phyloP scores from a whole-genome alignment of 2,888 invertebrate species.

The Megaustenia siamemsis region DNA sequence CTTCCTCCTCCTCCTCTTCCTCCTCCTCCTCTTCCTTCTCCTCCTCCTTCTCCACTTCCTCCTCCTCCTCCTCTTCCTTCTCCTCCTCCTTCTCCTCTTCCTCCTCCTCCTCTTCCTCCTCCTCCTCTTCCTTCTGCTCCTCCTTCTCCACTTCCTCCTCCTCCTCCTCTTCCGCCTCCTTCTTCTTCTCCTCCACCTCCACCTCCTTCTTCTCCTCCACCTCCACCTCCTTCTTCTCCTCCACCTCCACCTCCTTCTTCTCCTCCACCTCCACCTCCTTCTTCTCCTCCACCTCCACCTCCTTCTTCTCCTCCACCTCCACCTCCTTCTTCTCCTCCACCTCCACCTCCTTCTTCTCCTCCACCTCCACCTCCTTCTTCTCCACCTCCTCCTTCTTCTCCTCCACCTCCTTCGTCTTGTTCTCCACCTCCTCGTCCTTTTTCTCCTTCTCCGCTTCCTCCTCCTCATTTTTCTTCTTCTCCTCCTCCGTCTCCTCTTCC shows the following conservation, averaged over 20 bases:
- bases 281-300: not conserved
- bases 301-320: not conserved
- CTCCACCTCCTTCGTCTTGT: not conserved
- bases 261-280: not conserved
- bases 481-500: not conserved
- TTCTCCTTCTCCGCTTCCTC: not conserved
- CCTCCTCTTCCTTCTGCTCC: not conserved
- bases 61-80: not conserved
- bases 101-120: not conserved
- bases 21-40: not conserved
- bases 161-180: not conserved
- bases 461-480: not conserved
- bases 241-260: not conserved
- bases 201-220: not conserved
- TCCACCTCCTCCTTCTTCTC: not conserved
- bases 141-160: not conserved
- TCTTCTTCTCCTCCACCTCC: not conserved
- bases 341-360: not conserved
- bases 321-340: not conserved
- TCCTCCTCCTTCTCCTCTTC: not conserved
- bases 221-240: not conserved
- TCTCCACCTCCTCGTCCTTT: not conserved
- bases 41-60: not conserved
- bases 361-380: not conserved
- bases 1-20: not conserved